Evolutionary conservation across 2,888 invertebrate genomes (phyloP), one percentile per base, ranked within the genome.

Genomic region (Cloeon dipterum): DNA sequence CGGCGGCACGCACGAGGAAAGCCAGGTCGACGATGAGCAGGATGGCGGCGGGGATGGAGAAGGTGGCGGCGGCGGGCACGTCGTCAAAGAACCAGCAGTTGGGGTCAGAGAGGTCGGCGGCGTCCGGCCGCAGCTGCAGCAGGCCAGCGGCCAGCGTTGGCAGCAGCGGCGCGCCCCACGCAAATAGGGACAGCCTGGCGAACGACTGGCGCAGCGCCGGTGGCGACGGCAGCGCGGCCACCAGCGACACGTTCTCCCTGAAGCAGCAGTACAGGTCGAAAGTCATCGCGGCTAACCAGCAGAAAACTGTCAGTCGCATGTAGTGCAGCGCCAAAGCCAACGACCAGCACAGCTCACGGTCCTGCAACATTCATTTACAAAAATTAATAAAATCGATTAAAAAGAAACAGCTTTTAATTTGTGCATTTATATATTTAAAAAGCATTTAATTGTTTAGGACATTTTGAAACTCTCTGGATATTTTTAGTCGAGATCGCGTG

Each of bases 241-340:
- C 53, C 29, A 63, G 49, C 46, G 61, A 58, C 32, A 62, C 54
- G 43, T 61, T 60, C 35, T 55, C 60, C 29, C 39, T 52, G 41
- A 57, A 55, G 1, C 54, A 54, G 38, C 60, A 56, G 52, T 68
- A 65, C 50, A 72, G 61, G 49, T 73, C 70, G 52, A 68, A 68
- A 16, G 70, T 65, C 62, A 73, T 72, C 13, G 68, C 64, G 38
- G 69, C 61, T 53, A 73, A 59, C 74, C 74, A 74, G 45, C 69
- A 70, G 41, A 72, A 65, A 11, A 70, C 66, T 34, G 70, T 65
- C 37, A 74, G 57, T 39, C 71, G 63, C 25, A 70, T 59, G 47
- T 70, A 74, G 47, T 74, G 72, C 37, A 73, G 55, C 4, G 68
- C 63, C 43, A 71, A 59, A 3, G 70, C 68, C 38, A 73, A 55